Evolutionary conservation across 2,113 vertebrate species (phyloP).

Genomic region (Ellobius talpinus): DNA sequence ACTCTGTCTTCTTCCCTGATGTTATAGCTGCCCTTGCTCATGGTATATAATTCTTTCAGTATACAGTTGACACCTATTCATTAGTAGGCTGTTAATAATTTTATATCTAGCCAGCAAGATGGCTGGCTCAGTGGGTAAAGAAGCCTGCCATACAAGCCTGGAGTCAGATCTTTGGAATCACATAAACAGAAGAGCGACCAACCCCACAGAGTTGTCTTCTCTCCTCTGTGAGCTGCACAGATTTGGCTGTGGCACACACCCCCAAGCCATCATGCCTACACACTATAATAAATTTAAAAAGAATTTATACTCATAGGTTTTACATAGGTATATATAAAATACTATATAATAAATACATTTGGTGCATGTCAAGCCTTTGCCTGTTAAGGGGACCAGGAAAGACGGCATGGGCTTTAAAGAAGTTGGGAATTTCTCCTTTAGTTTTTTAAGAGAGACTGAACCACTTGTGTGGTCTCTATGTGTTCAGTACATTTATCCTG

Average conservation of each 20-base stretch:
- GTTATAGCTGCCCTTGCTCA: not conserved
- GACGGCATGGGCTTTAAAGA: not conserved
- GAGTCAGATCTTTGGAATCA: not conserved
- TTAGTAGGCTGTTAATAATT: not conserved
- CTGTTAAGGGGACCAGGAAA: not conserved
- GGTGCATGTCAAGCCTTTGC: not conserved
- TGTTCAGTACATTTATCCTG: not conserved
- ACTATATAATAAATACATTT: not conserved
- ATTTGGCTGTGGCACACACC: not conserved
- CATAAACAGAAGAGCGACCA: not conserved
- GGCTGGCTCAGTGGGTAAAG: not conserved
- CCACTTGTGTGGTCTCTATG: conserved; percentile 12
- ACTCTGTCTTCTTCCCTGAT: not conserved
- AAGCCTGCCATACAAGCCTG: not conserved
- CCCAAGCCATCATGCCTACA: not conserved
- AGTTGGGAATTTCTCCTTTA: not conserved
- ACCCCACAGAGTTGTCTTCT: not conserved
- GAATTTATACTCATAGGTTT: not conserved
- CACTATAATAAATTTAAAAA: not conserved
- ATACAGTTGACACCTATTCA: not conserved
- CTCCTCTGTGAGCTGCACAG: not conserved
- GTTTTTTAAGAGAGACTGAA: conserved; percentile 9
- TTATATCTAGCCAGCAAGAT: not conserved
- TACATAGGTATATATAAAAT: not conserved
- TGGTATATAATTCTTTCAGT: not conserved